Evolutionary conservation across 2,888 invertebrate genomes (phyloP).

Genomic region (Meghimatium bilineatum): DNA sequence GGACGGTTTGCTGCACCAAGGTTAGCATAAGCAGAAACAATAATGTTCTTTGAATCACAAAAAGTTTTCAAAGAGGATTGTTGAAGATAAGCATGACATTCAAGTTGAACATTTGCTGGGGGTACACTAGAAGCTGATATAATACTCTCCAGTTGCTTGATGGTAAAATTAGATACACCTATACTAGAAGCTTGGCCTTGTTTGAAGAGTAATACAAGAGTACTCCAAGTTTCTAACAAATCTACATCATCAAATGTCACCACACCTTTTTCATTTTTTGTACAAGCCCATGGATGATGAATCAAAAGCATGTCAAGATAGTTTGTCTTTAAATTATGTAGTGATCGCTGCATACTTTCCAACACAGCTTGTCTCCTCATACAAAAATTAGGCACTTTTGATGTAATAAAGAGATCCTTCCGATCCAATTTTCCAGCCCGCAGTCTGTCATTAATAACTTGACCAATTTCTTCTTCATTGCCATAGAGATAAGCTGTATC

Average conservation of each 20-base stretch:
- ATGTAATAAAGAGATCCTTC: conserved; percentile 64
- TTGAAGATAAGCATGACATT: conserved; percentile 66
- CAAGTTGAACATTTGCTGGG: conserved; percentile 66
- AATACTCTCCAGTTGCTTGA: conserved; percentile 60
- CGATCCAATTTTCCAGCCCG: conserved; percentile 58
- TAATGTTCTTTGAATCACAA: conserved; percentile 57
- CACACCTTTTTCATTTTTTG: conserved; percentile 57
- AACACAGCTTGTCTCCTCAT: conserved; percentile 52
- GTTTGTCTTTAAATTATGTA: conserved; percentile 59
- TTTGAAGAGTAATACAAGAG: conserved; percentile 58
- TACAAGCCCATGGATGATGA: conserved; percentile 65
- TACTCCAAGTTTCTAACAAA: conserved; percentile 61
- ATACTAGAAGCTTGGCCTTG: conserved; percentile 58
- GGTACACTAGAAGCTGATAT: conserved; percentile 54
- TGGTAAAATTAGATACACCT: conserved; percentile 68
- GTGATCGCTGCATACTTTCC: conserved; percentile 58
- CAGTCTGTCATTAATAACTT: conserved; percentile 55
- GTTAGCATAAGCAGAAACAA: conserved; percentile 62
- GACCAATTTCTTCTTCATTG: conserved; percentile 65
- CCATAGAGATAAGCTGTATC: conserved; percentile 65
- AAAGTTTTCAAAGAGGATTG: conserved; percentile 58
- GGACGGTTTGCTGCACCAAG: conserved; percentile 59
- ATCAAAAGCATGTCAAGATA: conserved; percentile 67
- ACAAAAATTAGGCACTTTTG: conserved; percentile 60
- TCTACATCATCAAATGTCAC: conserved; percentile 56